A percentile compares a stretch with the other conserved stretches of the same genome.
These are phyloP conservation scores for Chaitophorus viminalis DNA, from an alignment of 2,888 invertebrate species.

Conservation along the genomic window DNA sequence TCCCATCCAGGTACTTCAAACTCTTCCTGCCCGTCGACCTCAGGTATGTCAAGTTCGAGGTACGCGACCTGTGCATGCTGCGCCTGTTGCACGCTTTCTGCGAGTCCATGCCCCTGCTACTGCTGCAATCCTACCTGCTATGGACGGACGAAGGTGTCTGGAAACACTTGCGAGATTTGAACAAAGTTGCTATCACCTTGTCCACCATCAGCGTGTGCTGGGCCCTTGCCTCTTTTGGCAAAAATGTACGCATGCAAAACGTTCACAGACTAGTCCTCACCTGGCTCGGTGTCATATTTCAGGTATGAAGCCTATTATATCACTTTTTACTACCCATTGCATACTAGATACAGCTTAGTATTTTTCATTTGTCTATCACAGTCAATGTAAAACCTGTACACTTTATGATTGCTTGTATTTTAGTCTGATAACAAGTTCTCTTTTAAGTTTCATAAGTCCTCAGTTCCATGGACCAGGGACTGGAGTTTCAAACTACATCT, in stretches of 20 bases:
- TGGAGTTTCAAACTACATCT: too few relatives aligned
- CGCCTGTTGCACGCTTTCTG: constrained; percentile 87
- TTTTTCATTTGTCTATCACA: too few relatives aligned
- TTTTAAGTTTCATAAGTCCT: too few relatives aligned
- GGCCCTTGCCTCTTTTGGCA: constrained; percentile 90
- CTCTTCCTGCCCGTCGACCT: constrained; percentile 86
- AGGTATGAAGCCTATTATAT: constrained; percentile 69
- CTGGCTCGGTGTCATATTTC: constrained; percentile 84
- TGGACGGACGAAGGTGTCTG: constrained; percentile 68
- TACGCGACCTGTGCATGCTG: constrained; percentile 76
- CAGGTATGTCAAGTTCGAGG: constrained; percentile 84
- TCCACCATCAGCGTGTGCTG: constrained; percentile 89
- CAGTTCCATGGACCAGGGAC: too few relatives aligned
- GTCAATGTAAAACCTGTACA: too few relatives aligned
- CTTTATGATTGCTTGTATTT: too few relatives aligned
- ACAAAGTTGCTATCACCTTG: constrained; percentile 82
- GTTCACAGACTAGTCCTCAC: constrained; percentile 85
- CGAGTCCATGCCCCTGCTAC: constrained; percentile 87
- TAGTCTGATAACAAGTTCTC: too few relatives aligned
- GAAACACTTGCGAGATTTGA: constrained; percentile 77
- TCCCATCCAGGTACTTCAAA: constrained; percentile 74
- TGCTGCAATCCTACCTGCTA: constrained; percentile 82
- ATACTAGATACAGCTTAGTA: too few relatives aligned
- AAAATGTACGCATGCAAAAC: constrained; percentile 83
- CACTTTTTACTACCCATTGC: not conserved